phyloP scores from a whole-genome alignment of 2,888 invertebrate species.

The Dryococelus australis region DNA sequence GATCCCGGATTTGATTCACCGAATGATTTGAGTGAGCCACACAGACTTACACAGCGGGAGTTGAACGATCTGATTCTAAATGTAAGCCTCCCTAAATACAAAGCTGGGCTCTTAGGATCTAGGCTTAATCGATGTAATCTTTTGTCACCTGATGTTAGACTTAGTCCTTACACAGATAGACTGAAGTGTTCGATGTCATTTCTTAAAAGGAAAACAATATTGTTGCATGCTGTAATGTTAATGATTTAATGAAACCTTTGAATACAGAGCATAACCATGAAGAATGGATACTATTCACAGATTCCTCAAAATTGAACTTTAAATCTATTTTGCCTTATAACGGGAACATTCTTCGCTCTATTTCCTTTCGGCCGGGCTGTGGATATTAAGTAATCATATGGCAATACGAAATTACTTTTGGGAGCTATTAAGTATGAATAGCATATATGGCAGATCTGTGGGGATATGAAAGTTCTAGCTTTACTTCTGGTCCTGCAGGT shows the following conservation, averaged over 20 bases:
- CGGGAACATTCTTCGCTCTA: slow-evolving; percentile 26
- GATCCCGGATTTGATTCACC: background rate
- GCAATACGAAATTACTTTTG: slow-evolving; percentile 44
- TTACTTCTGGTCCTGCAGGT: slow-evolving; percentile 22
- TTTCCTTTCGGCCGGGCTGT: slow-evolving; percentile 39
- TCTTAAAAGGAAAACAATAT: too few species aligned
- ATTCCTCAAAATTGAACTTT: background rate
- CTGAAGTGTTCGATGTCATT: too few species aligned
- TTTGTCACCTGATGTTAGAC: background rate
- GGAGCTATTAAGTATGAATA: slow-evolving; percentile 40
- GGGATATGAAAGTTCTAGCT: slow-evolving; percentile 46
- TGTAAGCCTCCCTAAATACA: slow-evolving; percentile 11
- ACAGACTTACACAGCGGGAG: background rate
- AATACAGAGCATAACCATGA: too few species aligned
- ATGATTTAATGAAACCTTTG: too few species aligned
- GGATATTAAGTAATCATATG: slow-evolving; percentile 43
- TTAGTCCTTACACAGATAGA: too few species aligned
- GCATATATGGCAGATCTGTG: slow-evolving; percentile 46
- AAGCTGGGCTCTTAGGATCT: background rate
- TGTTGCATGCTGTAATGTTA: too few species aligned
- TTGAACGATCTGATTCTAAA: background rate
- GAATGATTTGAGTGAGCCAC: background rate
- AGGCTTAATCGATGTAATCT: background rate
- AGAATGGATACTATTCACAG: background rate
- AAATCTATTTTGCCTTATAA: slow-evolving; percentile 23